Conservation (phyloP, 1,140 invertebrate species). For the Psix sp. region DNA sequence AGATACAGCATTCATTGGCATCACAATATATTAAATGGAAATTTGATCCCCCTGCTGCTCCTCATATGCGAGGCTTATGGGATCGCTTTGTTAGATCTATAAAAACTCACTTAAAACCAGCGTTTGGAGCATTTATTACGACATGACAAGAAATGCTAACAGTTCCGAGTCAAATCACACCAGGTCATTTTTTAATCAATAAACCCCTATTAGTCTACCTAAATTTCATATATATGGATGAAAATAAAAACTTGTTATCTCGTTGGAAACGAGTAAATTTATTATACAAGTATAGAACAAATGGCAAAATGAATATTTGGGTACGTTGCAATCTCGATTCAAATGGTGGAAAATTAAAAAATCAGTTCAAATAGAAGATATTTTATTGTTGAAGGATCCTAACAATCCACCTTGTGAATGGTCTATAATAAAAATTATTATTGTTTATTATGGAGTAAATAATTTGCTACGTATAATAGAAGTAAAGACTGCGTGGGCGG, state of each 20-base stretch:
- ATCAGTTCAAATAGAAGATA: not conserved
- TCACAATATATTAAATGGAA: constrained; percentile 42
- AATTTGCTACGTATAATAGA: not conserved
- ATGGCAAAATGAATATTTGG: constrained; percentile 26
- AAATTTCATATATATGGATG: not conserved
- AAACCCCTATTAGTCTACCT: not conserved
- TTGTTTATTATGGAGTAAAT: not conserved
- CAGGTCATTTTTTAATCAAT: not conserved
- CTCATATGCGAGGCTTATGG: constrained; percentile 64
- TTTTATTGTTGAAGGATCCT: constrained; percentile 1
- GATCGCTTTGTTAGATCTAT: constrained; percentile 62
- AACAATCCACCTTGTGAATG: not conserved
- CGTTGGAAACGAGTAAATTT: not conserved
- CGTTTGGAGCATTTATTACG: not conserved
- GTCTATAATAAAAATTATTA: not conserved
- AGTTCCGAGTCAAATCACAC: too few species aligned
- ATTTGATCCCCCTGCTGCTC: constrained; percentile 61
- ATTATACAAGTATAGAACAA: constrained; percentile 14
- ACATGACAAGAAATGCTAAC: not conserved
- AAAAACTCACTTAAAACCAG: not conserved
- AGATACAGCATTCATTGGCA: not conserved
- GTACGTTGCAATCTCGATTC: not conserved
- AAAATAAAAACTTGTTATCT: not conserved
- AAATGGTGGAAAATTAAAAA: constrained; percentile 7
- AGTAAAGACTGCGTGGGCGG: not conserved